A percentile compares a stretch with the other conserved stretches of the same genome.
Conservation (phyloP, 2,888 invertebrate genomes). For the Alloscopus bannaensis region DNA sequence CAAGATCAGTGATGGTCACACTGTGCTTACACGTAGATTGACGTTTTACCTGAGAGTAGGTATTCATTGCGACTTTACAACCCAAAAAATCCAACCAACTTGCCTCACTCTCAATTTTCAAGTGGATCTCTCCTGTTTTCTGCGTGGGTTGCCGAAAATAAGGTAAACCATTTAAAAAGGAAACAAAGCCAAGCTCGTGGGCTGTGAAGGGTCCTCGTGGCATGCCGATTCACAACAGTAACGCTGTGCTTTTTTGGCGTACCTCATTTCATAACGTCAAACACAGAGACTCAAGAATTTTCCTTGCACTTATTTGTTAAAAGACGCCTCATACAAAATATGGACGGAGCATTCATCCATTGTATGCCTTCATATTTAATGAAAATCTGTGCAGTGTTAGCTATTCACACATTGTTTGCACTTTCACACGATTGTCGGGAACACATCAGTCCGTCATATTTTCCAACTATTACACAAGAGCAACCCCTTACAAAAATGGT, state of each 20-base stretch:
- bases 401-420: constrained; percentile 16
- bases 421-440: constrained; percentile 46
- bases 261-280: no score
- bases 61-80: no score
- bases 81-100: constrained; percentile 25
- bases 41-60: no score
- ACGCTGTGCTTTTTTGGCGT: no score
- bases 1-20: no score
- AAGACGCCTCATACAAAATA: no score
- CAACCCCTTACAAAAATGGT: no score
- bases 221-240: not conserved
- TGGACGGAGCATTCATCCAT: no score
- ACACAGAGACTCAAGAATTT: not conserved
- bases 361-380: no score
- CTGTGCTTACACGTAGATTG: no score
- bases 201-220: constrained; percentile 29
- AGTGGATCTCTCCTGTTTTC: no score
- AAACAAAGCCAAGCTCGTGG: constrained; percentile 1
- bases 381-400: not conserved
- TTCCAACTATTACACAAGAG: no score
- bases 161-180: constrained; percentile 18
- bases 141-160: constrained; percentile 37
- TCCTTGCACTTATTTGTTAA: not conserved
- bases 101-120: constrained; percentile 29
- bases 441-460: constrained; percentile 28